Percentiles rank a stretch among this genome's conserved stretches.
Evolutionary conservation across 2,113 vertebrate genomes (phyloP).

Genomic region (Felis chaus): DNA sequence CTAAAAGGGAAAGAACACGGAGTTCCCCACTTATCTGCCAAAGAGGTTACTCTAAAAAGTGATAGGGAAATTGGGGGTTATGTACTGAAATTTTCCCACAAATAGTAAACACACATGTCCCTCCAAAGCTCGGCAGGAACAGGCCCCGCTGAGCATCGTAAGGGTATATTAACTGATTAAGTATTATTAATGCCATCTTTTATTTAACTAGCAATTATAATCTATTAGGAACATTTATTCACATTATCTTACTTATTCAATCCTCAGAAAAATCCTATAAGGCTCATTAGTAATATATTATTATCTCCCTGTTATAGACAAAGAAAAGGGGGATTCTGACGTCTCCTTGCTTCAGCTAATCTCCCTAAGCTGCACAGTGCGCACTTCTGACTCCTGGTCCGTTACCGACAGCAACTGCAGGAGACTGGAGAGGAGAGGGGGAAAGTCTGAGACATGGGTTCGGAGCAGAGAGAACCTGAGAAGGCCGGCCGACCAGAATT

Average conservation of each 20-base stretch:
- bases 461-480: not conserved
- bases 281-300: conserved; percentile 65
- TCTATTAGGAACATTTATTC: conserved; percentile 69
- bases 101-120: not conserved
- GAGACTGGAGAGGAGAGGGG: not conserved
- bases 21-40: conserved; percentile 6
- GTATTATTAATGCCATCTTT: conserved; percentile 68
- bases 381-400: not conserved
- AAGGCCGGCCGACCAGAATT: not conserved
- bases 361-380: not conserved
- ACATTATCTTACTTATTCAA: conserved; percentile 55
- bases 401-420: not conserved
- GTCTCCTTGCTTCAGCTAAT: not conserved
- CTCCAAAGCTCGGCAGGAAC: conserved; percentile 30
- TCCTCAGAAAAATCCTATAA: conserved; percentile 63
- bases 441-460: not conserved
- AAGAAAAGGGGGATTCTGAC: conserved; percentile 19
- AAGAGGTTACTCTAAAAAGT: not conserved
- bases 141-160: not conserved
- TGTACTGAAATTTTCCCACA: not conserved
- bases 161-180: conserved; percentile 63
- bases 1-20: not conserved
- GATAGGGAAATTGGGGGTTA: not conserved
- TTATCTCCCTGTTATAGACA: conserved; percentile 60
- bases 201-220: conserved; percentile 73